Evolutionary conservation across 2,888 invertebrate genomes (phyloP).

Genomic region (Xestia c-nigrum): DNA sequence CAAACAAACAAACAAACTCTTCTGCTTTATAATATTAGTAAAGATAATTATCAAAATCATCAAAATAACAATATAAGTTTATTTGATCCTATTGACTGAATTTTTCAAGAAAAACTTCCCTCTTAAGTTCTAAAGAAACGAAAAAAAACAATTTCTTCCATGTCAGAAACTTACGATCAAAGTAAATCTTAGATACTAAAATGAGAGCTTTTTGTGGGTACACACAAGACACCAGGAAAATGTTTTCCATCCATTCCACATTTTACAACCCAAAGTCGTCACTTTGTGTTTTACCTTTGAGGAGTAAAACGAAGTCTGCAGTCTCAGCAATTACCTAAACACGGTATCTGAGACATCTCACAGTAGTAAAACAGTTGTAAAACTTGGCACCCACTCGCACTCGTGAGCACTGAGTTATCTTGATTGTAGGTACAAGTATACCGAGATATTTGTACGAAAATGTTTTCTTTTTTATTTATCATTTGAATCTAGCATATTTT

Average conservation of each 20-base stretch:
- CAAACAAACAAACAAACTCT: too few relatives aligned
- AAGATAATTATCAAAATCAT: too few relatives aligned
- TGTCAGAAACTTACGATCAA: not conserved
- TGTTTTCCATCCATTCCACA: not conserved
- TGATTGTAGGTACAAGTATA: constrained; percentile 15
- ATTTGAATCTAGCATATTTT: not conserved
- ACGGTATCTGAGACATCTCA: constrained; percentile 23
- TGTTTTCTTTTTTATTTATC: constrained; percentile 21
- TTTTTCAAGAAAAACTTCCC: not conserved
- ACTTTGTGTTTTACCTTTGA: constrained; percentile 3
- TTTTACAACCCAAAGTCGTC: constrained; percentile 30
- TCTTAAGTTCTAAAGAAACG: not conserved
- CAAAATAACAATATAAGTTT: not conserved
- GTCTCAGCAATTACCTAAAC: constrained; percentile 33
- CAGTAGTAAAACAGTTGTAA: constrained; percentile 60
- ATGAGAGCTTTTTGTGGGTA: not conserved
- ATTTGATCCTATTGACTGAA: not conserved
- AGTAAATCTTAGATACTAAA: not conserved
- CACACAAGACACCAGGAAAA: not conserved
- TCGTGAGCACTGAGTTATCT: constrained; percentile 19
- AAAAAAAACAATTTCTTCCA: not conserved
- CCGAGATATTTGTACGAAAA: constrained; percentile 6
- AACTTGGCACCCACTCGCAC: constrained; percentile 37
- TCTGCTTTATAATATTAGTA: too few relatives aligned
- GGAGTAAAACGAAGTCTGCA: constrained; percentile 15